A percentile compares a stretch with the other conserved stretches of the same genome.
Evolutionary conservation across 2,888 invertebrate genomes (phyloP).

Genomic region (Cheiracanthium punctorium): DNA sequence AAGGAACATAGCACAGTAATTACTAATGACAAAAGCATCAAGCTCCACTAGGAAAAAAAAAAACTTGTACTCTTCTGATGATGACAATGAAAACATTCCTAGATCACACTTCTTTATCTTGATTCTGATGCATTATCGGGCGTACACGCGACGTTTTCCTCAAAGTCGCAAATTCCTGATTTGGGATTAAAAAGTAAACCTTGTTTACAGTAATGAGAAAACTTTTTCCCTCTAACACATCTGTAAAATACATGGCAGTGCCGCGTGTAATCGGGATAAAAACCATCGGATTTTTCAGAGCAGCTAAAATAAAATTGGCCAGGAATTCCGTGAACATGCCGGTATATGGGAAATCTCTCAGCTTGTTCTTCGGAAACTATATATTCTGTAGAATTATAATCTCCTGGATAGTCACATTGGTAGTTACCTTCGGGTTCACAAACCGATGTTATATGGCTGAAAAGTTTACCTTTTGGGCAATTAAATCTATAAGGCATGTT

Average conservation of each 20-base stretch:
- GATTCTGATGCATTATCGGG: conserved; percentile 16
- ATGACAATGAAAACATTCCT: too few species aligned
- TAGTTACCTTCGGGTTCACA: conserved; percentile 50
- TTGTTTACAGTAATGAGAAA: conserved; percentile 72
- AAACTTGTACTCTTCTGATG: too few species aligned
- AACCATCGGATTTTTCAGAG: conserved; percentile 69
- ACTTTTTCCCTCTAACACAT: conserved; percentile 71
- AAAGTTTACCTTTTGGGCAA: conserved; percentile 68
- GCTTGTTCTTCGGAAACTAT: background rate
- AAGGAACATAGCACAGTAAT: too few species aligned
- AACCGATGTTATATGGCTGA: conserved; percentile 35
- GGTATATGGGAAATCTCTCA: background rate
- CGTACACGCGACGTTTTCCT: conserved; percentile 71
- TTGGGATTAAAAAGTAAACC: conserved; percentile 71
- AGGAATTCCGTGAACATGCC: conserved; percentile 67
- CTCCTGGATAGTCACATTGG: conserved; percentile 35
- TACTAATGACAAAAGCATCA: too few species aligned
- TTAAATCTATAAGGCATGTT: conserved; percentile 31
- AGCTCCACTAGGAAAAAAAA: too few species aligned
- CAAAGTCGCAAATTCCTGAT: conserved; percentile 71
- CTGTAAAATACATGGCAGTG: conserved; percentile 72
- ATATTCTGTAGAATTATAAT: conserved; percentile 12
- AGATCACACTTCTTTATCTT: background rate
- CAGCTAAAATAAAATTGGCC: conserved; percentile 66
- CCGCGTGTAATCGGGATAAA: conserved; percentile 71